These are phyloP conservation scores for Coluber constrictor DNA, from an alignment of 2,797 vertebrate species.

Conservation along the genomic window DNA sequence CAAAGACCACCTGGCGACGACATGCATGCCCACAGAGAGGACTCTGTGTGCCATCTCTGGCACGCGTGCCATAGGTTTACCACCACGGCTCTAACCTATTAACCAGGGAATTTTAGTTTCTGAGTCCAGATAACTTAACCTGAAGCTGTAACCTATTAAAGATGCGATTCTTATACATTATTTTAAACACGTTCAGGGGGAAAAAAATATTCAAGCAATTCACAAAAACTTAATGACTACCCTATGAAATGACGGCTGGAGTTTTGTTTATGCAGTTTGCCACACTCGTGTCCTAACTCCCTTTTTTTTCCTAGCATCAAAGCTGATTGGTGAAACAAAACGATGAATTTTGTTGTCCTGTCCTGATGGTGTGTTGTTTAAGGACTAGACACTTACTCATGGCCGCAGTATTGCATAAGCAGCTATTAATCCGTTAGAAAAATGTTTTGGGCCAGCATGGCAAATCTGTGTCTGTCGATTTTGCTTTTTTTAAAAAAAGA, in stretches of 20 bases:
- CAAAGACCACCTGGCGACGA: no score
- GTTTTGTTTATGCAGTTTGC: background rate
- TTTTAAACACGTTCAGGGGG: background rate
- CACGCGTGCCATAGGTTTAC: no score
- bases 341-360: background rate
- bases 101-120: background rate
- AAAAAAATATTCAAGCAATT: background rate
- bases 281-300: background rate
- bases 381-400: background rate
- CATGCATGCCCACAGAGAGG: no score
- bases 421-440: background rate
- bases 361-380: background rate
- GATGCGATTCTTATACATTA: background rate
- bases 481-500: background rate
- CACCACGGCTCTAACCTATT: background rate
- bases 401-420: background rate
- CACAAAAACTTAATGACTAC: background rate
- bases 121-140: background rate
- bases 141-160: background rate
- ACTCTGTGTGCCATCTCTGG: no score
- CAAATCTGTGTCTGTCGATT: background rate
- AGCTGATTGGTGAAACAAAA: background rate
- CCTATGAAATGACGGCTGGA: background rate
- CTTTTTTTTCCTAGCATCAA: background rate
- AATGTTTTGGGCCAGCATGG: background rate